phyloP scores from a whole-genome alignment of 2,113 vertebrate species.

The Engraulis encrasicolus region DNA sequence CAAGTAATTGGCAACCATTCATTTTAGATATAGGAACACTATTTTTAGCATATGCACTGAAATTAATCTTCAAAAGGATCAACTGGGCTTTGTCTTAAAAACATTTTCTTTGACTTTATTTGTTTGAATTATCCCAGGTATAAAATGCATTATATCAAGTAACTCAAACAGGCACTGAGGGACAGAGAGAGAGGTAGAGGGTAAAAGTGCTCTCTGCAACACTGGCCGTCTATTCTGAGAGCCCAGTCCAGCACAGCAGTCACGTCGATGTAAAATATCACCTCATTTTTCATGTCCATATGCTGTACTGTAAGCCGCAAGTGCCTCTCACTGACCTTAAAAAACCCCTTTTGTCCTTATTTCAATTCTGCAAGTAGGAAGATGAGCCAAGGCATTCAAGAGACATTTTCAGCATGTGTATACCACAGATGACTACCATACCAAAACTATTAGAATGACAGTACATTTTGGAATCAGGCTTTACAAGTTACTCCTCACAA shows the following conservation, averaged over 20 bases:
- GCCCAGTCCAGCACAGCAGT: constrained; percentile 1
- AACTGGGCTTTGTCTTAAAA: not conserved
- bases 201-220: constrained; percentile 2
- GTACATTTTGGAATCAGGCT: not conserved
- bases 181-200: too few species aligned
- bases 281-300: constrained; percentile 25
- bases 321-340: constrained; percentile 32
- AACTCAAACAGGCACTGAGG: constrained; percentile 9
- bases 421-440: not conserved
- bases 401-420: constrained; percentile 8
- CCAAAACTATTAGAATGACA: not conserved
- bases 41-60: not conserved
- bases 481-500: not conserved
- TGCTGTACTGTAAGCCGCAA: constrained; percentile 22
- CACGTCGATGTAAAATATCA: constrained; percentile 21
- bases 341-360: not conserved
- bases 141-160: not conserved
- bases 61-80: not conserved
- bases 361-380: constrained; percentile 16
- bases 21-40: not conserved
- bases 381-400: not conserved
- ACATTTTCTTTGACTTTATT: not conserved
- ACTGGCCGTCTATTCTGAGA: not conserved
- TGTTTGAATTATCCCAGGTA: not conserved
- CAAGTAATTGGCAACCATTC: not conserved